phyloP scores from a whole-genome alignment of 2,888 invertebrate genomes.

The Eueremaeus valkanovi region DNA sequence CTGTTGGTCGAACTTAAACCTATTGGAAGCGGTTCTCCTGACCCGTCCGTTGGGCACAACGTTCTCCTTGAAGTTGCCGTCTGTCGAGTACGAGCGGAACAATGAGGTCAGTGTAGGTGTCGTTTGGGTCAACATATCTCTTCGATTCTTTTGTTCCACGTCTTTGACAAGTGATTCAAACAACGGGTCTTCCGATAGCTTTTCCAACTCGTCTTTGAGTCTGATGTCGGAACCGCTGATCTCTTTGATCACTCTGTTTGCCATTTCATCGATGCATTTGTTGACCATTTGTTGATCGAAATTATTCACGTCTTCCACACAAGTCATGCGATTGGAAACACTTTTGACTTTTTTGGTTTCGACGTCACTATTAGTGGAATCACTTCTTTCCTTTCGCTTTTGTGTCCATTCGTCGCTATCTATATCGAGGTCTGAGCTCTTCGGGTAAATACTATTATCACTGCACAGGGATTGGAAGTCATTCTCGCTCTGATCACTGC shows the following conservation, averaged over 20 bases:
- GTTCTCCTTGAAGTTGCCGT: conserved; percentile 31
- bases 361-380: conserved; percentile 26
- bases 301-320: conserved; percentile 7
- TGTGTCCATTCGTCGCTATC: conserved; percentile 23
- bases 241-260: conserved; percentile 13
- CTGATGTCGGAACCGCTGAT: background rate
- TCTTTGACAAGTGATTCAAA: conserved; percentile 29
- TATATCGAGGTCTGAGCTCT: conserved; percentile 20
- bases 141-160: background rate
- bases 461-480: conserved; percentile 27
- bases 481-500: conserved; percentile 18
- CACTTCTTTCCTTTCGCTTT: conserved; percentile 24
- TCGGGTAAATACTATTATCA: conserved; percentile 26
- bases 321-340: background rate
- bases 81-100: conserved; percentile 9
- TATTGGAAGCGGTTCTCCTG: background rate
- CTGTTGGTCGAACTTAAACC: conserved; percentile 26
- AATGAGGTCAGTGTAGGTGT: conserved; percentile 1
- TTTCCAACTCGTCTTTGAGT: conserved; percentile 19
- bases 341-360: background rate
- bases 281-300: conserved; percentile 28
- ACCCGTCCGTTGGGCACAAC: background rate
- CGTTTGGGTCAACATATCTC: conserved; percentile 10
- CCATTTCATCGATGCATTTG: conserved; percentile 30
- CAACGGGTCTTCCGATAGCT: conserved; percentile 5